phyloP scores from a whole-genome alignment of 1,140 invertebrate genomes.

The Diachasma alloeum region DNA sequence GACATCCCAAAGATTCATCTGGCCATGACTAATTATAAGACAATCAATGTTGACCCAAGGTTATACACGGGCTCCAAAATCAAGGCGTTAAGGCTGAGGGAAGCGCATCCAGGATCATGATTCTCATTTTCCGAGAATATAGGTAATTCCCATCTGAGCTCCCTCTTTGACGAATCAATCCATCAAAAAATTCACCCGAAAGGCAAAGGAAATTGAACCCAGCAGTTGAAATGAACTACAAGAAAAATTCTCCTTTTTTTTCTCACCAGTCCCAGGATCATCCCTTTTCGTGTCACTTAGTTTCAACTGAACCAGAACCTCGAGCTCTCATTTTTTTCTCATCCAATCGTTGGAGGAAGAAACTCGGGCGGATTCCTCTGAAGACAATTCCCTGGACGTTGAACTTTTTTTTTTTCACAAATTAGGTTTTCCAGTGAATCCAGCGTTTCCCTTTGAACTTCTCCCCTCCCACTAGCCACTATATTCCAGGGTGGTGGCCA shows the following conservation, averaged over 20 bases:
- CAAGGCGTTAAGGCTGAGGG: too few species aligned
- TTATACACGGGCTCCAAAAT: too few species aligned
- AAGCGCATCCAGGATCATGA: too few species aligned
- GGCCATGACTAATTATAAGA: too few species aligned
- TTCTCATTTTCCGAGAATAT: too few species aligned
- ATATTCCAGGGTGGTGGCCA: not conserved
- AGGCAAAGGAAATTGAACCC: too few species aligned
- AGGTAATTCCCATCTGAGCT: not conserved
- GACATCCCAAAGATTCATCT: too few species aligned
- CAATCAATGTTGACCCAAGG: too few species aligned
- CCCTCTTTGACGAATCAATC: not conserved
- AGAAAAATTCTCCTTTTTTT: not conserved
- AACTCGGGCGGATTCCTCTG: slow-evolving; percentile 10
- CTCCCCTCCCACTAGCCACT: slow-evolving; percentile 5
- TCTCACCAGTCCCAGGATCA: not conserved
- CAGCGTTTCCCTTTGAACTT: slow-evolving; percentile 34
- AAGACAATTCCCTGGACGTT: slow-evolving; percentile 31
- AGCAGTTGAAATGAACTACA: not conserved
- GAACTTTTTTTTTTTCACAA: slow-evolving; percentile 29
- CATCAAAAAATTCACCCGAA: not conserved
- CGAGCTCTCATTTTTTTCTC: not conserved
- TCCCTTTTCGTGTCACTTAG: slow-evolving; percentile 24
- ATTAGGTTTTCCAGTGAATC: slow-evolving; percentile 35
- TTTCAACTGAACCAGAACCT: slow-evolving; percentile 15
- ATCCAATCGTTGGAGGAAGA: not conserved